Evolutionary conservation across 2,888 invertebrate species (phyloP), one percentile per base, ranked within the genome.

Genomic region (Chrysolina haemoptera): DNA sequence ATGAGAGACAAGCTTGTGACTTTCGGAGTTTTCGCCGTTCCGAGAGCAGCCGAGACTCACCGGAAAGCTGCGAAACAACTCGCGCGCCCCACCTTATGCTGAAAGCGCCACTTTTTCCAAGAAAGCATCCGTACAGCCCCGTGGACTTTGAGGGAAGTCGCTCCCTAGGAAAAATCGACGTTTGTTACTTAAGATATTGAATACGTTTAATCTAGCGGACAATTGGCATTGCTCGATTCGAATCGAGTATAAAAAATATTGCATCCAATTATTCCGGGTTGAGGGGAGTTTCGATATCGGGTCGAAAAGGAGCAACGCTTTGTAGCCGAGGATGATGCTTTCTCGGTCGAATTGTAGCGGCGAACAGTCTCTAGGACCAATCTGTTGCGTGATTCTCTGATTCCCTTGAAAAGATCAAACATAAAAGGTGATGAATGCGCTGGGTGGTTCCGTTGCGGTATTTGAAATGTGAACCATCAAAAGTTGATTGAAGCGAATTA

Each of bases 21-120:
- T 81, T 80, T 83, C 82, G 88, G 89, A 89, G 90, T 89, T 89
- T 89, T 90, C 84, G 88, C 88, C 86, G 87, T 80, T 88, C 89
- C 87, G 88, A 88, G 80, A 89, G 89, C 85, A 89, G 88, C n/a
- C 79, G 79, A 76, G 59, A 50, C 43, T 63, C 62, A 53, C 59
- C 78, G 80, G 70, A 70, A 68, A n/a, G 10, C 46, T 62, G 80
- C 80, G 76, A 59, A 68, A 78, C 79, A 12, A 55, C 81, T 78
- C 84, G 53, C 48, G 72, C 75, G 70, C 68, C 72, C 75, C 76
- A 75, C 76, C 73, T 72, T 66, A 55, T 55, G 43, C 80, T 79
- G 81, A 82, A 82, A 82, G 82, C 81, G 81, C 79, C 76, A 73
- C 69, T 75, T 55, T 59, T 75, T 50, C 55, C 16, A 43, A 65